Conservation (phyloP, 2,113 vertebrate species). For the Cyanoliseus patagonus region DNA sequence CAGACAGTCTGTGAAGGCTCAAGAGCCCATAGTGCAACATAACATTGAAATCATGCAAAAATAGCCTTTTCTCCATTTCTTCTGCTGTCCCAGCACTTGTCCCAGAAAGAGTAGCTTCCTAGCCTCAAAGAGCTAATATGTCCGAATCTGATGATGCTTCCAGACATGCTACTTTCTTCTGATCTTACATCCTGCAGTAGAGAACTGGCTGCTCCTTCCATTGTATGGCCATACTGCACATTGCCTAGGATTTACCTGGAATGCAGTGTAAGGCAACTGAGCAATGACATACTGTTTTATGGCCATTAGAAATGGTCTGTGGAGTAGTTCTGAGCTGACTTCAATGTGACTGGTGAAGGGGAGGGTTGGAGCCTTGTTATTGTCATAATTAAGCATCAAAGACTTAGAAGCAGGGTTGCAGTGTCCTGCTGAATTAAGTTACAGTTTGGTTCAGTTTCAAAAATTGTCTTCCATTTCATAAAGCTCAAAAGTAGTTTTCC, state of each 20-base stretch:
- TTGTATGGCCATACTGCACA: rapidly evolving
- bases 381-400: not conserved
- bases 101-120: not conserved
- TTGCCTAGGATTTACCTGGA: not conserved
- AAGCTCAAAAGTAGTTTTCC: not conserved
- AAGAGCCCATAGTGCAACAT: not conserved
- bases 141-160: not conserved
- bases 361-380: not conserved
- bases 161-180: not conserved
- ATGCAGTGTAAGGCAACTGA: not conserved
- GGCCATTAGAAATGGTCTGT: not conserved
- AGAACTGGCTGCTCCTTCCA: not conserved
- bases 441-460: not conserved
- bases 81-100: not conserved
- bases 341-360: not conserved
- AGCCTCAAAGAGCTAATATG: not conserved
- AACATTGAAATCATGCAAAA: not conserved
- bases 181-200: not conserved
- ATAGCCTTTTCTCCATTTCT: not conserved
- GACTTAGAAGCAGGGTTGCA: not conserved
- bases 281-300: not conserved
- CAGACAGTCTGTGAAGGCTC: not conserved
- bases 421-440: not conserved
- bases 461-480: not conserved
- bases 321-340: not conserved